Evolutionary conservation across 2,113 vertebrate species (phyloP), one percentile per base, ranked within the genome.

Genomic region (Stictonetta naevosa): DNA sequence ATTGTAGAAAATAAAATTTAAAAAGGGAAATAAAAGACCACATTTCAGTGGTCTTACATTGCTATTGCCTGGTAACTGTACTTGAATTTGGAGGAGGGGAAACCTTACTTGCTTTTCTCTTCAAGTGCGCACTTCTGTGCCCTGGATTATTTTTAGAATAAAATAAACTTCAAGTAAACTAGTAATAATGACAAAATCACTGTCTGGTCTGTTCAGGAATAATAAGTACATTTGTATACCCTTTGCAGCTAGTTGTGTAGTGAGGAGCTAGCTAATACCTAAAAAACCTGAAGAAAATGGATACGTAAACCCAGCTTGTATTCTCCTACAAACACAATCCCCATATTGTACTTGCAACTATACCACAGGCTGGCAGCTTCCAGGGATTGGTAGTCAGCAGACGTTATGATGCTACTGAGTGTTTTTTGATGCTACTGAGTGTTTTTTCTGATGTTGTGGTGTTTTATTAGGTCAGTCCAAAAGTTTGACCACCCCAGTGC

Each of bases 381-480:
- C 60, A 26, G 50, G 38, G 40, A 34, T 20, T 33, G 26, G 50
- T 3, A 56, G 18, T 33, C 3, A 62, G 74, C 48, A 79, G 38
- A 72, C 72, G 33, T 48, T 25, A 34, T 14, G 18, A 1, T n/a
- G 28, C 31, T 36, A 0, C 29, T 29, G 36, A 12, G 5, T 50
- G n/a, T 0, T 0, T 8, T n/a, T n/a, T 14, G 18, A 1, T n/a
- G 28, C 31, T 36, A 0, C 29, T 29, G 36, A 12, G 5, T 50
- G n/a, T 0, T 0, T 66, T 55, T 74, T 53, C 77, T 1, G 2
- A 4, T 53, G 56, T 40, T 6, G 0, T 1, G 7, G n/a, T 34
- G 22, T 48, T 90, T 87, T 34, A 40, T 88, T 44, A 55, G 26
- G 38, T 21, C 42, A 66, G 31, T 14, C 52, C 71, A 17, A 31